phyloP scores from a whole-genome alignment of 2,113 vertebrate genomes.

The Penelope pileata region DNA sequence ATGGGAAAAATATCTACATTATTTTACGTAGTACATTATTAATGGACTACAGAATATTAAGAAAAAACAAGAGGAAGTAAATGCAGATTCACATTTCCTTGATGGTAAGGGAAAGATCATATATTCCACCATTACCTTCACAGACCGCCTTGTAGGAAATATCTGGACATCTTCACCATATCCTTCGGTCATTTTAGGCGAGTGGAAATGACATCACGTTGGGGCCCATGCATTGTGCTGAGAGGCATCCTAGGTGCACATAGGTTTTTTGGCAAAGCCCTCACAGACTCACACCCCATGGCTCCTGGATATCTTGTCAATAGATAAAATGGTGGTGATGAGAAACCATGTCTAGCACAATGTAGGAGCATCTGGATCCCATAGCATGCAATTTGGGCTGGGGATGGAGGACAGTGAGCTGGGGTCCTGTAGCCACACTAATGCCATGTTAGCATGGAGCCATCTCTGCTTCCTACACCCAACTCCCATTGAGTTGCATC shows the following conservation, averaged over 20 bases:
- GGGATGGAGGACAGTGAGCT: accelerated
- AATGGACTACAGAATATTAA: background rate
- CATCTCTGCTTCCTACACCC: accelerated
- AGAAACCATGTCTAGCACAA: background rate
- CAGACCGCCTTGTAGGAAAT: background rate
- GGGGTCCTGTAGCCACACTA: background rate
- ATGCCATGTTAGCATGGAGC: background rate
- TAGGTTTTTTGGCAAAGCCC: background rate
- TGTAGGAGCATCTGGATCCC: background rate
- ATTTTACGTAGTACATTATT: too few relatives aligned
- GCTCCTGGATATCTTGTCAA: background rate
- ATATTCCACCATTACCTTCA: background rate
- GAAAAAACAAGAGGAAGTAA: background rate
- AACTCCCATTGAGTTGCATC: accelerated
- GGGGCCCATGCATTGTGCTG: background rate
- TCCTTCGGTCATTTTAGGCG: background rate
- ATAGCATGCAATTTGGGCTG: background rate
- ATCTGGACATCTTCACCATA: background rate
- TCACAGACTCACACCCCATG: accelerated
- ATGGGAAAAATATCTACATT: background rate
- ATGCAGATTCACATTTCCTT: background rate
- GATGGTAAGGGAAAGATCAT: background rate
- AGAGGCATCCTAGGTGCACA: background rate
- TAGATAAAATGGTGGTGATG: too few relatives aligned
- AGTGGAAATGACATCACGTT: too few relatives aligned